Base-by-base conservation (phyloP, 2,797 vertebrate species). In the Lepilemur ruficaudatus region DNA sequence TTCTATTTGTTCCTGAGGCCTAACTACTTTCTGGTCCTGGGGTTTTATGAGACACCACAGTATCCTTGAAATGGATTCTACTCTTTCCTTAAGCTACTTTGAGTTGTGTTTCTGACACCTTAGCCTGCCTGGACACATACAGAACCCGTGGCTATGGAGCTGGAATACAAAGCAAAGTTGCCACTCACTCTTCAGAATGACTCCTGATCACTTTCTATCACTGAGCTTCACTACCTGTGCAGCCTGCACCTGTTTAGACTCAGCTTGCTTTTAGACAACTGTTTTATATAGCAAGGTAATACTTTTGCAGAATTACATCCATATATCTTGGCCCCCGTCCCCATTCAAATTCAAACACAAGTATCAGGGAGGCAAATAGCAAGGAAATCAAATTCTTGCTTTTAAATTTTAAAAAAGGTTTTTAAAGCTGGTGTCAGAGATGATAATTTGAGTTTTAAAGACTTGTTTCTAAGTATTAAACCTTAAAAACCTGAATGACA, bases 351-450 rank as follows among this genome's bases (percentile, higher is more conserved):
- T 80, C 22, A 81, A 88, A 43, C 9, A 84, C 63, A 72, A 17
- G 10, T 70, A 78, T 57, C 10, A 20, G 59, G 7, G 25, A 87
- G 4, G 20, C 50, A 70, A 23, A 41, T 35, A 79, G 41, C 35
- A 75, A 82, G 61, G 5, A 35, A 84, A 41, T 95, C 32, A 67
- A 67, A 73, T 67, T 59, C 22, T 67, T 43, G 75, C 55, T 38
- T 82, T 91, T 73, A n/a, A 73, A 88, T 87, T 92, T 82, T 41
- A 55, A 84, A 94, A 38, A 81, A 59, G 52, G 38, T 82, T 78
- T 76, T 76, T 86, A 57, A 95, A 90, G 32, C 61, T 63, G n/a
- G 57, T n/a, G n/a, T 28, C 30, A 65, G 55, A 78, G 14, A 72
- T 18, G 70, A 52, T 76, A 35, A 50, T 76, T 86, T n/a, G 38